Evolutionary conservation across 2,113 vertebrate species (phyloP).

Genomic region (Podarcis cretensis): DNA sequence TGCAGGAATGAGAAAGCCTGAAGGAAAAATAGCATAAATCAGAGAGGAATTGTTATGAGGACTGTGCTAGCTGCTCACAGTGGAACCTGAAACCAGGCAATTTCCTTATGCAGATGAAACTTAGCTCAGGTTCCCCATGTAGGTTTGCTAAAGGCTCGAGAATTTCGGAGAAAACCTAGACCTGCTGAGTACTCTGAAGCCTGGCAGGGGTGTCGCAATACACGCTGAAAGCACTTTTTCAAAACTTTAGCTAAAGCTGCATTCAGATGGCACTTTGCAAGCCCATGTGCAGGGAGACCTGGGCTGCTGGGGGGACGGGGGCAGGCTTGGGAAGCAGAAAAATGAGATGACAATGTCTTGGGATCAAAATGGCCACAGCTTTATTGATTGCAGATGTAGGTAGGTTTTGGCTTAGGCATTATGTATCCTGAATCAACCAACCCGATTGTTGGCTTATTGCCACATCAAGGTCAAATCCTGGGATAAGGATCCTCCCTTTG

Average conservation of each 20-base stretch:
- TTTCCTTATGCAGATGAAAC: slow-evolving; percentile 46
- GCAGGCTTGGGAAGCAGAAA: too few species aligned
- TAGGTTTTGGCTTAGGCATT: too few species aligned
- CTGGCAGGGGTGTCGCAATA: slow-evolving; percentile 25
- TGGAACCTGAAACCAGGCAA: slow-evolving; percentile 39
- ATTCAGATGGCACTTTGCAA: too few species aligned
- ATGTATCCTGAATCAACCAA: too few species aligned
- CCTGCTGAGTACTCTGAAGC: slow-evolving; percentile 40
- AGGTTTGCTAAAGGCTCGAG: slow-evolving; percentile 27
- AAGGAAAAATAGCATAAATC: slow-evolving; percentile 25
- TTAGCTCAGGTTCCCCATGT: slow-evolving; percentile 34
- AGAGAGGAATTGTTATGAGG: slow-evolving; percentile 23
- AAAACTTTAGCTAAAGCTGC: not conserved
- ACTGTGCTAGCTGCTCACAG: slow-evolving; percentile 26
- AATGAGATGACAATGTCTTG: too few species aligned
- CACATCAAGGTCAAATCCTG: too few species aligned
- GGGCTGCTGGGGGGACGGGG: too few species aligned
- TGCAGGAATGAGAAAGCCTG: slow-evolving; percentile 6
- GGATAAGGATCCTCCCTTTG: too few species aligned
- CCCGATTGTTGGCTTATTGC: too few species aligned
- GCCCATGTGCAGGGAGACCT: too few species aligned
- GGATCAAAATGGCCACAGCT: too few species aligned
- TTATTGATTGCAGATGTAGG: too few species aligned
- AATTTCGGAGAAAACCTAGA: slow-evolving; percentile 62
- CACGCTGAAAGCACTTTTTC: slow-evolving; percentile 5